Base-by-base conservation (phyloP, 1,140 invertebrate species). In the Parasteatoda tepidariorum region DNA sequence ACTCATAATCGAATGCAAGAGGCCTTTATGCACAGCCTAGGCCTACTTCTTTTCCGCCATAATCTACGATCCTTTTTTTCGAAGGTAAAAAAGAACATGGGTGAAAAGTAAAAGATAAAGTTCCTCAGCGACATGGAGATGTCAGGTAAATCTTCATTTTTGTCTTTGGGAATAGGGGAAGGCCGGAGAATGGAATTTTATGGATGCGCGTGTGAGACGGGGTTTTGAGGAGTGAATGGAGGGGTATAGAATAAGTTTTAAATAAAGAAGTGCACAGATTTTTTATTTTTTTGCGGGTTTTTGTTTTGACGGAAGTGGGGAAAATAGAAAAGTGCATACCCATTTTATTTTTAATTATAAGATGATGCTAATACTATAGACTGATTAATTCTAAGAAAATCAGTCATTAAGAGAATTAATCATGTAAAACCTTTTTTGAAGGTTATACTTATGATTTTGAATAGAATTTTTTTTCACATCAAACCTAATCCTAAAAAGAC, bases 121-220 rank as follows among this genome's bases (percentile, higher is more conserved):
- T 48, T 48, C 18, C 38, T 13, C 18, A 31, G 61, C 9, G 61
- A 64, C 66, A 38, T 13, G 31, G 34, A 6, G 66, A 13, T 71
- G 68, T 71, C 68, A 71, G 68, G 26, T 71, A 71, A 71, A 71
- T 71, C 68, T 71, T 71, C 68, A 71, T 71, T 71, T 48, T 48
- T 71, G 33, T 22, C 15, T 4, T 5, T 18, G 9, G n/a, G 24
- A 71, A 48, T 48, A n/a, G n/a, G 6, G n/a, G 6, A 18, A 24
- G 33, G n/a, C 9, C 9, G 68, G 41, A 57, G 68, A 71, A 57
- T 55, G 48, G 33, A 68, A 68, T 68, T 68, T 68, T 68, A 68
- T 68, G 66, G 66, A 33, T 68, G 34, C 64, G n/a, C 34, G 64
- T 33, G 33, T 34, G 64, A 22, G 4, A 9, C 9, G 33, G 41